Base-by-base conservation (phyloP, 2,113 vertebrate genomes). In the Scomber scombrus region DNA sequence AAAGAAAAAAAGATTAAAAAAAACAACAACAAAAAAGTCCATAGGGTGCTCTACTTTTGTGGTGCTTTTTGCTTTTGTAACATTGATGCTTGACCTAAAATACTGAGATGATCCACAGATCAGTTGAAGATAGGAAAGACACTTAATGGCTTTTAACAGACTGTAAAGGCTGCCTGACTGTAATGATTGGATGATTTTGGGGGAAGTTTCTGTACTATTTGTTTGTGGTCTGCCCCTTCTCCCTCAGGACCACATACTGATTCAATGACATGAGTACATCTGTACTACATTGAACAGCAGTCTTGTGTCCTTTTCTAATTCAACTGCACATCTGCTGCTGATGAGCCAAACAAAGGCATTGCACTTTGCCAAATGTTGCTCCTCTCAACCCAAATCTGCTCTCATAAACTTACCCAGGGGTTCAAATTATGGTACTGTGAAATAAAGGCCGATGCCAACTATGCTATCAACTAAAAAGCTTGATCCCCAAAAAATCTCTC, bases 191-290 rank as follows among this genome's bases (percentile, higher is more conserved):
- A 76, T 77, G 66, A 81, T 65, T 87, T 79, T 81, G 34, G 54
- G 56, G 68, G 80, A 72, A 7, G 40, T 75, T 81, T 83, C 79
- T 80, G 77, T 75, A n/a, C 65, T 80, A 57, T 90, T 91, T 91
- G 86, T 90, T 92, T 91, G 82, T 78, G 80, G 83, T 87, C 80
- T 86, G 74, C 83, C 80, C 60, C 63, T 57, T 76, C 49, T 79
- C 85, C 87, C 89, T 16, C n/a, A 43, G 66, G 82, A 75, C 75
- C 81, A 88, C 92, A 94, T 93, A 93, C 84, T 94, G 85, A 91
- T 91, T 90, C 88, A 86, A 62, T 93, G 92, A 92, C 88, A 92
- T 84, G 88, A 91, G 70, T 91, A 90, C 93, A 93, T 94, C 93
- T 94, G 93, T 82, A 85, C 84, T 88, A 88, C 86, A 90, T 88